Percentiles rank a stretch among this genome's conserved stretches.
These are phyloP conservation scores for Drosophila multiciliata DNA, from an alignment of 2,888 invertebrate species.

Conservation along the genomic window DNA sequence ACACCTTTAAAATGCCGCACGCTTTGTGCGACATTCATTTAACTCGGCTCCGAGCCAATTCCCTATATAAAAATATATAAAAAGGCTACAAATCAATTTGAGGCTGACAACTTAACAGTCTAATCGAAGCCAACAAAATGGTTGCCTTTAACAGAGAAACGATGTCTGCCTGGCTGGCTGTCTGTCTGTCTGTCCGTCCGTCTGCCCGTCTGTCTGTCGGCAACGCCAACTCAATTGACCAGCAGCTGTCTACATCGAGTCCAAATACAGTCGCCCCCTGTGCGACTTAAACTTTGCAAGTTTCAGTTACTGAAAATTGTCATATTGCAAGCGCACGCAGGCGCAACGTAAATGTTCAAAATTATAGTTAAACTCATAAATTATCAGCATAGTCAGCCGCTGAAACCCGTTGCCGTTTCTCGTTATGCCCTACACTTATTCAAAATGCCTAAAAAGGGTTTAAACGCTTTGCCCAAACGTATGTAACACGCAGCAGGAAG, in stretches of 20 bases:
- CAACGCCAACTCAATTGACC: conserved; percentile 77
- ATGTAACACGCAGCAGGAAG: background rate
- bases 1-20: conserved; percentile 56
- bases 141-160: conserved; percentile 59
- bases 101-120: conserved; percentile 82
- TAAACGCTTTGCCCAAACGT: background rate
- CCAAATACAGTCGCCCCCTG: conserved; percentile 67
- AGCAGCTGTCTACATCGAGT: conserved; percentile 75
- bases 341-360: conserved; percentile 82
- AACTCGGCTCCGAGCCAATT: conserved; percentile 24
- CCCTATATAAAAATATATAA: conserved; percentile 29
- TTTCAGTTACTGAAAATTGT: conserved; percentile 61
- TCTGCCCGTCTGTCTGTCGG: background rate
- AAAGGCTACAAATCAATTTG: conserved; percentile 81
- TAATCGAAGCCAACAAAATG: conserved; percentile 80
- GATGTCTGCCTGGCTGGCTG: background rate
- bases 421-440: background rate
- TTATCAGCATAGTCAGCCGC: conserved; percentile 72
- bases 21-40: conserved; percentile 63
- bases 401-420: conserved; percentile 61
- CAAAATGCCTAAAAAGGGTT: background rate
- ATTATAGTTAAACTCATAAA: conserved; percentile 83
- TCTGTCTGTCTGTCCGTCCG: background rate
- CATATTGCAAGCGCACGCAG: conserved; percentile 82
- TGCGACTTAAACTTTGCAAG: background rate